A percentile compares a stretch with the other conserved stretches of the same genome.
Conservation (phyloP, 1,140 invertebrate genomes). For the Phymastichus coffea region DNA sequence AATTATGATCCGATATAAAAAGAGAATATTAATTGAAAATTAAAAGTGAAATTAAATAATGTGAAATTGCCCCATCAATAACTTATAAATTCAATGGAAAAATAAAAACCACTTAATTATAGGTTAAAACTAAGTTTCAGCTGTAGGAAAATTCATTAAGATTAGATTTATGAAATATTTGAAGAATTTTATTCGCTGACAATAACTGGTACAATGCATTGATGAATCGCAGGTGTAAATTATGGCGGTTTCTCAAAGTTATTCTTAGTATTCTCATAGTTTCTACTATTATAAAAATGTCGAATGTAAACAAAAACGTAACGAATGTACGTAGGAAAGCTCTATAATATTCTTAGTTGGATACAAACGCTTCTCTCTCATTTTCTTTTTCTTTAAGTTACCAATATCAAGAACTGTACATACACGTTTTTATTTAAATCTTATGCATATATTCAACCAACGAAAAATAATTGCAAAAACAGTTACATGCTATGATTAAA, state of each 20-base stretch:
- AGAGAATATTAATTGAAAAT: no score
- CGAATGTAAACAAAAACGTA: slow-evolving; percentile 31
- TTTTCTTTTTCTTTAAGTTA: slow-evolving; percentile 12
- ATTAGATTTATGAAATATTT: slow-evolving; percentile 26
- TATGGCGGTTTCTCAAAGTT: slow-evolving; percentile 21
- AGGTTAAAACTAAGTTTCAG: no score
- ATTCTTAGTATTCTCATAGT: slow-evolving; percentile 17
- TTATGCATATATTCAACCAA: slow-evolving; percentile 28
- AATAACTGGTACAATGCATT: slow-evolving; percentile 28
- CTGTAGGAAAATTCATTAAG: slow-evolving; percentile 1
- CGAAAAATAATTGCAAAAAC: slow-evolving; percentile 24
- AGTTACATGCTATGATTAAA: slow-evolving; percentile 25
- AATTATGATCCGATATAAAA: no score
- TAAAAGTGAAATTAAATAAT: no score
- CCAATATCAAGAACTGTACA: slow-evolving; percentile 27
- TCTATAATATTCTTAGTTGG: slow-evolving; percentile 21
- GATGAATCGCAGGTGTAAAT: slow-evolving; percentile 27
- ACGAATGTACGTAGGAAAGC: slow-evolving; percentile 29
- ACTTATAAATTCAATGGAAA: no score
- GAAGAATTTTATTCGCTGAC: slow-evolving; percentile 31
- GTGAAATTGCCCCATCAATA: no score
- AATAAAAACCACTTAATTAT: no score
- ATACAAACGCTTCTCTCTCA: slow-evolving; percentile 20
- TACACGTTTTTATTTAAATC: slow-evolving; percentile 11
- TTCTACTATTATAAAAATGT: slow-evolving; percentile 26